Base-by-base conservation (phyloP, 2,888 invertebrate species). In the Nyleta sp. region DNA sequence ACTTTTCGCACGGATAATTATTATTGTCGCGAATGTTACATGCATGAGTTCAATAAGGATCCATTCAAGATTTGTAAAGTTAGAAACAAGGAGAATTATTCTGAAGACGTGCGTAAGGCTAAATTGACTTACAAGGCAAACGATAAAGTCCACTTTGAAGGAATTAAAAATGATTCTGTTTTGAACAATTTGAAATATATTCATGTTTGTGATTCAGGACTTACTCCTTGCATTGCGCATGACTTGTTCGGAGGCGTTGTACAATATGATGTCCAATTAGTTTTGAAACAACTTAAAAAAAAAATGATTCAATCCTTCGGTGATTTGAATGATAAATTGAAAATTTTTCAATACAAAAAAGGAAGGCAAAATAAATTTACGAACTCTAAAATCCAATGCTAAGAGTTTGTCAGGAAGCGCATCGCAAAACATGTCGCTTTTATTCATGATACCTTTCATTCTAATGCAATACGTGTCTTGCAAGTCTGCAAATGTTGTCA, bases 161-260 rank as follows among this genome's bases (percentile, higher is more conserved):
- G 85, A 13, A 65, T 86, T 2, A 85, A 85, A 80, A 64, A 42
- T 48, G 50, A 83, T 62, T 87, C 85, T 17, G 35, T 57, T 71
- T 81, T 86, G 28, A 87, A 86, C 46, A 6, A 74, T 24, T 59
- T 84, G n/a, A 46, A 75, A 38, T 71, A 80, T 77, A 87, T 71
- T 65, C 85, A 87, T 71, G 84, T 86, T 40, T 62, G 31, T 44
- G 68, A 62, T 40, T 77, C 67, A 5, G 86, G 86, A 7, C 71
- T 86, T 20, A 82, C 85, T 22, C 85, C 87, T 11, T 87, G 85
- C 52, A 46, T 87, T 8, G 83, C 80, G 2, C 86, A 87, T 60
- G 86, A 86, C 68, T 42, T 87, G 6, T 84, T 82, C 20, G 83
- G 85, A 74, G 85, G 85, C 5, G 55, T 85, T 46, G 64, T 83